These are phyloP conservation scores for Brenthis ino DNA, from an alignment of 2,888 invertebrate genomes.

Conservation along the genomic window DNA sequence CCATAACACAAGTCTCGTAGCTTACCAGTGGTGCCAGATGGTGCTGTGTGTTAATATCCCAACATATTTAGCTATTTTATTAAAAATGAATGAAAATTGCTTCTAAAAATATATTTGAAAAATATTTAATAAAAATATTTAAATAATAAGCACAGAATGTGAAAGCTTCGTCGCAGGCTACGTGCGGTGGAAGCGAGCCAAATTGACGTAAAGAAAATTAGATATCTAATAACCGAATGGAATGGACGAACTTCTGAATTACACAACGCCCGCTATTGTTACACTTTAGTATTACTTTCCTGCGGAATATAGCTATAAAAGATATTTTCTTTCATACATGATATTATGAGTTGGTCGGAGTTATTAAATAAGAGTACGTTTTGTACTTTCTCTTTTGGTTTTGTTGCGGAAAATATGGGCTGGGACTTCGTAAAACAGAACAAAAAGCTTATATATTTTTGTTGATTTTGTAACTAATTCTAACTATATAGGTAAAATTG, in stretches of 20 bases:
- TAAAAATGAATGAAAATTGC: too few relatives aligned
- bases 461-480: too few relatives aligned
- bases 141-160: not conserved
- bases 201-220: slow-evolving; percentile 42
- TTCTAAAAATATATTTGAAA: too few relatives aligned
- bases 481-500: too few relatives aligned
- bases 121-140: too few relatives aligned
- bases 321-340: slow-evolving; percentile 33
- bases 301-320: slow-evolving; percentile 31
- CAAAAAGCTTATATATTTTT: not conserved
- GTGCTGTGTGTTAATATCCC: too few relatives aligned
- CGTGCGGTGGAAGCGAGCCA: slow-evolving; percentile 16
- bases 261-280: slow-evolving; percentile 40
- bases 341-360: slow-evolving; percentile 26
- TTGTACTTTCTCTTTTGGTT: slow-evolving; percentile 16
- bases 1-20: too few relatives aligned
- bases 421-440: not conserved
- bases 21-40: too few relatives aligned
- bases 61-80: too few relatives aligned
- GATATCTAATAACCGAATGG: slow-evolving; percentile 41
- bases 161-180: not conserved
- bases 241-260: slow-evolving; percentile 39
- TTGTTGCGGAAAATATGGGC: not conserved
- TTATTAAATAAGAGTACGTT: slow-evolving; percentile 26
- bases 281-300: slow-evolving; percentile 41